phyloP scores from a whole-genome alignment of 2,113 vertebrate species.

The Paedocypris sp. region DNA sequence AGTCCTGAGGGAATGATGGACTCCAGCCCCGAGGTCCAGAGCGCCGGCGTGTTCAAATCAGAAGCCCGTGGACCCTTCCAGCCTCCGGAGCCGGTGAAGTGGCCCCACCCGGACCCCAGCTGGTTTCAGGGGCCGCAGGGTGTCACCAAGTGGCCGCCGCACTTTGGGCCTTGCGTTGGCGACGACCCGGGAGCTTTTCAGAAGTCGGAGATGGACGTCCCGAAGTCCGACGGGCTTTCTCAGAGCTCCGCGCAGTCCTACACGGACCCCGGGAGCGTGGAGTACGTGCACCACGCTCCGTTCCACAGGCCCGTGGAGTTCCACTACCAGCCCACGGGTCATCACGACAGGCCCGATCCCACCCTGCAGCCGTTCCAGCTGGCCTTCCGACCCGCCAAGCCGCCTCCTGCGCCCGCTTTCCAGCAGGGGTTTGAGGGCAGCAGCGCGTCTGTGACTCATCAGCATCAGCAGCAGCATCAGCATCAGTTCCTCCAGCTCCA shows the following conservation, averaged over 20 bases:
- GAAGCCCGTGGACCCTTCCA: constrained; percentile 74
- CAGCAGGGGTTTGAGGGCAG: constrained; percentile 74
- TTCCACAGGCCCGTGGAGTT: constrained; percentile 56
- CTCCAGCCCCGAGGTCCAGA: constrained; percentile 36
- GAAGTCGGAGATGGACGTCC: constrained; percentile 59
- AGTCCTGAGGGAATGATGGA: constrained; percentile 42
- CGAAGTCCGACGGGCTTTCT: constrained; percentile 64
- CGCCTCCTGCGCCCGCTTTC: constrained; percentile 63
- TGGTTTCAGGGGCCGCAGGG: constrained; percentile 71
- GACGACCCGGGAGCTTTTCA: constrained; percentile 55
- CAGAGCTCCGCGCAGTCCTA: constrained; percentile 63
- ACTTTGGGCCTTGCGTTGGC: constrained; percentile 65
- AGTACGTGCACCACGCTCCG: constrained; percentile 56
- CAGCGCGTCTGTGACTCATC: constrained; percentile 42
- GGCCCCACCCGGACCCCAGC: constrained; percentile 58
- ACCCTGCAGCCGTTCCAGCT: constrained; percentile 85
- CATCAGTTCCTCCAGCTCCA: constrained; percentile 57
- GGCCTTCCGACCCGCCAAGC: constrained; percentile 80
- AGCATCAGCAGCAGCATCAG: constrained; percentile 54
- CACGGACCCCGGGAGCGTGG: constrained; percentile 60
- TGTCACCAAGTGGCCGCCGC: constrained; percentile 64
- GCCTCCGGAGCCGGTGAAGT: constrained; percentile 67
- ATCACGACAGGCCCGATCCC: constrained; percentile 50
- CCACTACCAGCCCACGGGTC: constrained; percentile 46
- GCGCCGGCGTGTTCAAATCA: constrained; percentile 70